Conservation (phyloP, 2,797 vertebrate species). For the Rhinogobio ventralis region DNA sequence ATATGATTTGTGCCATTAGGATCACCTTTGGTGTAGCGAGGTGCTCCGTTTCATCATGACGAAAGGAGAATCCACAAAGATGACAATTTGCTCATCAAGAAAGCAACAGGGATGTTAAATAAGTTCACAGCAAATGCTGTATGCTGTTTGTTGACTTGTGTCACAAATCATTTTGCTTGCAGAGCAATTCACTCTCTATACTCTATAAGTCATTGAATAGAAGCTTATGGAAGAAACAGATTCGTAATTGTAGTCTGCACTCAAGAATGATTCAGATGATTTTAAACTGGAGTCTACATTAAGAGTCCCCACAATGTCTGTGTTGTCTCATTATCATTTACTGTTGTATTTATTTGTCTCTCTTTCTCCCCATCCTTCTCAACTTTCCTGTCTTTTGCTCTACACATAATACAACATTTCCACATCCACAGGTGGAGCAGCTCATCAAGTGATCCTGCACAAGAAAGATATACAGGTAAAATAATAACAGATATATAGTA, state of each 20-base stretch:
- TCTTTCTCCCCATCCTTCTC: not conserved
- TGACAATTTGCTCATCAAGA: not conserved
- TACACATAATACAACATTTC: not conserved
- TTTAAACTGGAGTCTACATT: not conserved
- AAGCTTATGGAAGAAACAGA: not conserved
- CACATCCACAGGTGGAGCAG: not conserved
- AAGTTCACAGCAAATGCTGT: not conserved
- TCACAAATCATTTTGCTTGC: not conserved
- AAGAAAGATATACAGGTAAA: not conserved
- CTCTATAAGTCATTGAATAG: too few species aligned
- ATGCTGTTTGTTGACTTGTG: not conserved
- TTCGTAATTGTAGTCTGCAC: not conserved
- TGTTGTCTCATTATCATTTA: not conserved
- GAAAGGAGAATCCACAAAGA: not conserved
- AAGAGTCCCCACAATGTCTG: not conserved
- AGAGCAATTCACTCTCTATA: not conserved
- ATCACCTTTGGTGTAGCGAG: not conserved
- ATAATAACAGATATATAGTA: not conserved
- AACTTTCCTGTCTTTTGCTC: not conserved
- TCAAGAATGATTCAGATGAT: not conserved
- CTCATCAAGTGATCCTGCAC: not conserved
- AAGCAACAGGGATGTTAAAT: not conserved
- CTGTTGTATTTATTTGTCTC: not conserved
- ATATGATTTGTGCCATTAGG: not conserved
- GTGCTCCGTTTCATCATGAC: not conserved